A percentile compares a stretch with the other conserved stretches of the same genome.
Conservation (phyloP, 2,888 invertebrate genomes). For the Gandaritis pyraliata region DNA sequence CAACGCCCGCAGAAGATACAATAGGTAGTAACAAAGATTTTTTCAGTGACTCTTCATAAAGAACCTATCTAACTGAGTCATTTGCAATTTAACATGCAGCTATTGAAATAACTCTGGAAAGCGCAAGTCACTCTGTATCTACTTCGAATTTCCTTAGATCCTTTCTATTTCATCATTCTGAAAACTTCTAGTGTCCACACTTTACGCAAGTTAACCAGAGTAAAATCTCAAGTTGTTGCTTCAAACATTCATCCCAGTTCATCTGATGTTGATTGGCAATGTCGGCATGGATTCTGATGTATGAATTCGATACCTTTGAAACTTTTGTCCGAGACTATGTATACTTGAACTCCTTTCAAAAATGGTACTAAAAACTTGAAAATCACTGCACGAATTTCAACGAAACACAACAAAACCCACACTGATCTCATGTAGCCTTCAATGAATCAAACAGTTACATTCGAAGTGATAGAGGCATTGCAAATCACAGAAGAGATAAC, state of each 20-base stretch:
- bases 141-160: neutral
- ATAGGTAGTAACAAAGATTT: conserved; percentile 3
- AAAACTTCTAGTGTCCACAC: too few species aligned
- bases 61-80: neutral
- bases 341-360: neutral
- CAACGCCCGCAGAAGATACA: conserved; percentile 7
- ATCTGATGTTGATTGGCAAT: too few species aligned
- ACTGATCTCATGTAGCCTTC: neutral
- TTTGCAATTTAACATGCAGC: neutral
- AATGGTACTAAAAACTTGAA: neutral
- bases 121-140: neutral
- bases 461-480: conserved; percentile 12
- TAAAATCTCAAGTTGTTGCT: too few species aligned
- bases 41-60: neutral
- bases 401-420: neutral
- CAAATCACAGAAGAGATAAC: conserved; percentile 11
- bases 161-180: too few species aligned
- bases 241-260: too few species aligned
- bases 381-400: neutral
- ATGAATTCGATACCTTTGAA: neutral
- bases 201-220: too few species aligned
- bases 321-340: neutral
- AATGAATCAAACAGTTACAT: neutral
- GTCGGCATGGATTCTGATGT: too few species aligned
- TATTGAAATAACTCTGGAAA: neutral